Base-by-base conservation (phyloP, 2,797 vertebrate genomes). In the Coregonus sp. region DNA sequence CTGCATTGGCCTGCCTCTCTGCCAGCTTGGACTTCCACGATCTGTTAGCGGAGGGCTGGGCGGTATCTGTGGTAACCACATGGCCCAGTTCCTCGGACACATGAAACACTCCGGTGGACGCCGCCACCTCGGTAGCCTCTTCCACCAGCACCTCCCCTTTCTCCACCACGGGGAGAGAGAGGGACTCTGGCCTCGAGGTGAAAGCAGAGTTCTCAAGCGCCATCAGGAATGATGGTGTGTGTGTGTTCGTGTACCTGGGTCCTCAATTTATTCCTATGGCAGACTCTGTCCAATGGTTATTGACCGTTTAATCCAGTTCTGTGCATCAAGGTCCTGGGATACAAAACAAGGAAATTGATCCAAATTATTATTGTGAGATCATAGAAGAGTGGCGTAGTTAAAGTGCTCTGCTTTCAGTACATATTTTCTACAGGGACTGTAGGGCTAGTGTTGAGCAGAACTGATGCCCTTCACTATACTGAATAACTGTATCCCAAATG, bases 151-250 rank as follows among this genome's bases (percentile, higher is more conserved):
- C 89, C 56, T 92, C 92, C 71, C 78, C 86, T 79, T 93, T 93
- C 67, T 92, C 92, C 65, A 93, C 89, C 82, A 93, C 93, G 0
- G 94, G 94, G 66, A 94, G 87, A 0, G 93, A 91, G 5, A 95
- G 92, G 63, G 94, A 90, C 80, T 95, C 95, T 0, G 94, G 92
- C n/a, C 93, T 90, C 2, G 93, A 86, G 0, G 94, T 90, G 78
- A 95, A 94, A 70, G 93, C 88, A 0, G 94, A 92, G 86, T 95
- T 95, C 88, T 97, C 96, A 84, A 96, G 91, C 0, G 96, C 96
- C 97, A 98, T 97, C 65, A 70, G 37, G 33, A 50, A 47, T 7
- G 16, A 50, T 77, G 29, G 37, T 65, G 79, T 54, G 75, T 72
- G 40, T 71, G 68, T 67, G 59, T 72, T 59, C 78, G 69, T 78